Percentiles rank a stretch among this genome's conserved stretches.
These are phyloP conservation scores for Phalanger gymnotis DNA, from an alignment of 2,797 vertebrate species.

Conservation along the genomic window DNA sequence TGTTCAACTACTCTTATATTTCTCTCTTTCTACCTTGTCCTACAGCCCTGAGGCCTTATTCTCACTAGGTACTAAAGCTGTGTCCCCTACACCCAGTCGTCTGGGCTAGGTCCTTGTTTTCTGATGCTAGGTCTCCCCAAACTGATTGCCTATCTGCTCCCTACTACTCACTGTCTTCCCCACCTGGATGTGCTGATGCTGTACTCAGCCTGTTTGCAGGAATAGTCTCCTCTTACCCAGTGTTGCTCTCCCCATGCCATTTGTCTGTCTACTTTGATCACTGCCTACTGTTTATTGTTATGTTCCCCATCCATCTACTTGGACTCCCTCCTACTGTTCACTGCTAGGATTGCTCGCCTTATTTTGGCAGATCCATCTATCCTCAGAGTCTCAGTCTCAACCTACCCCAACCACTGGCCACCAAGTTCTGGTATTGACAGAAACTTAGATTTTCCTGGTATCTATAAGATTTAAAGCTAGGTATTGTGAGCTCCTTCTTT, in stretches of 20 bases:
- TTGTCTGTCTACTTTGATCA: neutral
- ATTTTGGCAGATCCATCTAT: neutral
- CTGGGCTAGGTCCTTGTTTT: neutral
- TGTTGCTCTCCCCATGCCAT: neutral
- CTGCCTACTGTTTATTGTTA: neutral
- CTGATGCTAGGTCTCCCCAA: no score
- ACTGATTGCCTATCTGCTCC: neutral
- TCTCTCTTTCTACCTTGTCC: neutral
- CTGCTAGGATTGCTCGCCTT: neutral
- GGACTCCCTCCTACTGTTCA: neutral
- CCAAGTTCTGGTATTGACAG: neutral
- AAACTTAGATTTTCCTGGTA: neutral
- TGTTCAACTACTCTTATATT: neutral
- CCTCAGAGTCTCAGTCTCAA: neutral
- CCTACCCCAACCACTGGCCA: neutral
- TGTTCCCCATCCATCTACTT: neutral
- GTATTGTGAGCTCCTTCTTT: conserved; percentile 11
- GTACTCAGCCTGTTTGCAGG: neutral
- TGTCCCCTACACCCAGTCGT: neutral
- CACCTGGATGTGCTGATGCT: neutral
- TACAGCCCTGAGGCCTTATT: neutral
- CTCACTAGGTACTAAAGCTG: neutral
- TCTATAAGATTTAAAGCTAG: conserved; percentile 19
- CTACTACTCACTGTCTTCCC: neutral
- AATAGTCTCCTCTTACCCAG: neutral